These are phyloP conservation scores for Ophioninae sp. DNA, from an alignment of 2,888 invertebrate genomes.

Conservation along the genomic window DNA sequence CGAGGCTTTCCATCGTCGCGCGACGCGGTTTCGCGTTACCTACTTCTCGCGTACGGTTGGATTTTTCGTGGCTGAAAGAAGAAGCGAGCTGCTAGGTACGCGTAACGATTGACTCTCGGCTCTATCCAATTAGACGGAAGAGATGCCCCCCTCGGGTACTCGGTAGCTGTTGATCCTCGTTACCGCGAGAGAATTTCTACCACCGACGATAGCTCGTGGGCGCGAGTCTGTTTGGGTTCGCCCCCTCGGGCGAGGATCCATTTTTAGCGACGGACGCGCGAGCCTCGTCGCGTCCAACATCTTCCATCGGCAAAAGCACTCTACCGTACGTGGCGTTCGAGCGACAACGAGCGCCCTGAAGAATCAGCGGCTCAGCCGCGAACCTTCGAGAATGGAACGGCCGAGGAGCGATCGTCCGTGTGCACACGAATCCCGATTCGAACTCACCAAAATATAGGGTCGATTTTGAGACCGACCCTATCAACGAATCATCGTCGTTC, in stretches of 20 bases:
- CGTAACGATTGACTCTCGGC: constrained; percentile 38
- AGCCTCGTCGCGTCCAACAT: neutral
- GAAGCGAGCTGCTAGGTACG: constrained; percentile 9
- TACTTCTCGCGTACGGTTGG: constrained; percentile 1
- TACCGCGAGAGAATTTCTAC: neutral
- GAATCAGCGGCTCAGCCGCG: neutral
- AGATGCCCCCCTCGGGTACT: constrained; percentile 3
- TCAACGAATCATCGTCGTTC: too few species aligned
- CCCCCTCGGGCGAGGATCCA: too few species aligned
- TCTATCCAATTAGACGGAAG: constrained; percentile 50
- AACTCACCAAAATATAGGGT: too few species aligned
- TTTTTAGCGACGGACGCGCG: neutral
- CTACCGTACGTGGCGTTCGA: neutral
- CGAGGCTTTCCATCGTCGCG: constrained; percentile 17
- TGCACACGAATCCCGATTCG: too few species aligned
- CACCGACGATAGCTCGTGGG: neutral
- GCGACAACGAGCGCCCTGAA: neutral
- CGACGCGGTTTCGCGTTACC: neutral
- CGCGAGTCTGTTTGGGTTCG: too few species aligned
- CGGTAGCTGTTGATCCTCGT: neutral
- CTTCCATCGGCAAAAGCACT: neutral
- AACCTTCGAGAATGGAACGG: neutral
- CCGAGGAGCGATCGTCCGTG: neutral
- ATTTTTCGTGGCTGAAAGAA: constrained; percentile 27
- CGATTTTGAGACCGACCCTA: too few species aligned